Evolutionary conservation across 2,888 invertebrate genomes (phyloP).

Genomic region (Dryobotodes eremita): DNA sequence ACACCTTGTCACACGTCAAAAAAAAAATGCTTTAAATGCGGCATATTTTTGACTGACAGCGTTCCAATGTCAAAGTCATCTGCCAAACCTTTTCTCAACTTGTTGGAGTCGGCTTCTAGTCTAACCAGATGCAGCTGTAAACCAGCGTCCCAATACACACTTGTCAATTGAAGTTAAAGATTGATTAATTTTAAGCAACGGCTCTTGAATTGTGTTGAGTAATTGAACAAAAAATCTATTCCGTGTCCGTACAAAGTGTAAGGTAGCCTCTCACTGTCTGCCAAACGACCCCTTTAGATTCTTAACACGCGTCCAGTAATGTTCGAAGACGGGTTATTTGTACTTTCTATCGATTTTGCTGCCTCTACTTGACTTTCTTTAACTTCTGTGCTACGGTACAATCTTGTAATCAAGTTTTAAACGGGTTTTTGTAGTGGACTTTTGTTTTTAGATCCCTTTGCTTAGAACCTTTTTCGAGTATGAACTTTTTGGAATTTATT

Average conservation of each 20-base stretch:
- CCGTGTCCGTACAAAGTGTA: slow-evolving; percentile 44
- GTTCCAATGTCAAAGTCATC: not conserved
- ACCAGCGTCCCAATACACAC: not conserved
- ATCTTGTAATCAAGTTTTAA: slow-evolving; percentile 59
- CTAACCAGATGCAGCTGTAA: not conserved
- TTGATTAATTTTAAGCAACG: not conserved
- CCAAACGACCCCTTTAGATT: slow-evolving; percentile 59
- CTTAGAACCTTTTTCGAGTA: slow-evolving; percentile 1
- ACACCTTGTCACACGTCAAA: not conserved
- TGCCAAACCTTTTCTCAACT: not conserved
- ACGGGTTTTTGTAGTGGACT: slow-evolving; percentile 16
- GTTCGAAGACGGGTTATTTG: slow-evolving; percentile 65
- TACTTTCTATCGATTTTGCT: slow-evolving; percentile 63
- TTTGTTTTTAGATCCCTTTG: slow-evolving; percentile 31
- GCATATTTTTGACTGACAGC: not conserved
- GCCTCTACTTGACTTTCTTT: slow-evolving; percentile 44
- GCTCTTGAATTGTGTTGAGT: slow-evolving; percentile 35
- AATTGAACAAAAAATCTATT: slow-evolving; percentile 62
- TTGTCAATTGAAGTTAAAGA: not conserved
- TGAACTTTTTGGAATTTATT: slow-evolving; percentile 6
- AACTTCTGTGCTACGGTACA: slow-evolving; percentile 54
- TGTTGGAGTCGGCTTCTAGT: not conserved
- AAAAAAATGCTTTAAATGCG: not conserved
- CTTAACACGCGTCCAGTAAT: slow-evolving; percentile 65
- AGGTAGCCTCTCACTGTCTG: slow-evolving; percentile 51